Evolutionary conservation across 2,797 vertebrate genomes (phyloP), one percentile per base, ranked within the genome.

Genomic region (Semotilus atromaculatus): DNA sequence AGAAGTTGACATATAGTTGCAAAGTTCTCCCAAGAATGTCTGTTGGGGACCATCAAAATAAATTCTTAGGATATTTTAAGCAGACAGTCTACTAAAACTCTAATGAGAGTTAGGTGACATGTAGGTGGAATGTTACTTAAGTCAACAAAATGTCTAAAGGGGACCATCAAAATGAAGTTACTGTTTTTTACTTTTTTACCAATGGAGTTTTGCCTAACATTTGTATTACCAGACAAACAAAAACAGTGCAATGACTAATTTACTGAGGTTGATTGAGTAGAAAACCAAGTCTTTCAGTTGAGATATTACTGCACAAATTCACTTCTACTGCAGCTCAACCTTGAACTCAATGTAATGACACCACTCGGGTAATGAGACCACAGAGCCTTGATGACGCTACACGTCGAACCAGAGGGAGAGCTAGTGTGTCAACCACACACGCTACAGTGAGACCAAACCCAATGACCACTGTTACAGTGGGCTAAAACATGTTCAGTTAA

Each of bases 401-500:
- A 77, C 36, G 7, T 13, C 85, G 72, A 87, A 81, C 81, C 86
- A 80, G 53, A 87, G 71, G 23, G 60, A 80, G 60, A 51, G 77
- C 72, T 87, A 62, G 71, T 80, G 77, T 87, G 81, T 87, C 82
- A 87, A 84, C 86, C 86, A 76, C 86, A 87, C 51, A 16, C 53
- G 26, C 26, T 66, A 74, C 60, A 76, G 7, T 80, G 29, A 73
- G 76, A 62, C 82, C 71, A 66, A 72, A 82, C 64, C 80, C 73
- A 71, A 31, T 73, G 85, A 84, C 80, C 80, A 62, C 76, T 82
- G 79, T 78, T 67, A 78, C 79, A 78, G 40, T 79, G 73, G 43
- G 23, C 74, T 67, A 71, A 82, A 84, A 77, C 87, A 48, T 76
- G 89, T 89, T 90, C 82, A 45, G 82, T 80, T 93, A 92, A 93